A percentile compares a stretch with the other conserved stretches of the same genome.
Evolutionary conservation across 2,113 vertebrate genomes (phyloP).

Genomic region (Thryonomys swinderianus): DNA sequence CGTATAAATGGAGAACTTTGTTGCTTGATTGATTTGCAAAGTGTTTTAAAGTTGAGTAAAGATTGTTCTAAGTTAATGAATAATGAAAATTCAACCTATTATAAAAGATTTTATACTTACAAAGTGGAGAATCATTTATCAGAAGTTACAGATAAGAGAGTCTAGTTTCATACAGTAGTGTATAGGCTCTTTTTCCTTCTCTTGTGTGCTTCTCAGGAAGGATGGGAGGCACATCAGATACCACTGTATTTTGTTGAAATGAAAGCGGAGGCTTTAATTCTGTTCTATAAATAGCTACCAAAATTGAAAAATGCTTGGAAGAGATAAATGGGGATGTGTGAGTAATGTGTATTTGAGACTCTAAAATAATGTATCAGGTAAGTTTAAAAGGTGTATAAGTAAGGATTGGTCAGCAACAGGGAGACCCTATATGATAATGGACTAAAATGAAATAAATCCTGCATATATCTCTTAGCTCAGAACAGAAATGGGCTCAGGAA

Average conservation of each 20-base stretch:
- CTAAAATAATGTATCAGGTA: not conserved
- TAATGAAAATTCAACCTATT: conserved; percentile 35
- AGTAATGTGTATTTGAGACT: not conserved
- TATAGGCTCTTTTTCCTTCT: not conserved
- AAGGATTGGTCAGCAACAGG: not conserved
- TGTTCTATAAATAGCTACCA: not conserved
- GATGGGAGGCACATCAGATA: not conserved
- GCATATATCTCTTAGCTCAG: not conserved
- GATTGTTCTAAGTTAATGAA: conserved; percentile 8
- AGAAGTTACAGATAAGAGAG: not conserved
- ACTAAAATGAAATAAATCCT: not conserved
- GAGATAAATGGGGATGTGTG: conserved; percentile 23
- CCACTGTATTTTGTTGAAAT: not conserved
- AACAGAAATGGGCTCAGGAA: not conserved
- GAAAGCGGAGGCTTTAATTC: not conserved
- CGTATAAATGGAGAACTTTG: not conserved
- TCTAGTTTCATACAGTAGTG: not conserved
- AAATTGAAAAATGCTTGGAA: not conserved
- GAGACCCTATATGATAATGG: not conserved
- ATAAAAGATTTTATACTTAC: not conserved
- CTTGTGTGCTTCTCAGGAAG: not conserved
- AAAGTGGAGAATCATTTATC: conserved; percentile 1
- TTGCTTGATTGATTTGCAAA: not conserved
- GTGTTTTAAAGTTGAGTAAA: conserved; percentile 19
- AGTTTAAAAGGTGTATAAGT: conserved; percentile 21